Percentiles rank a stretch among this genome's conserved stretches.
Conservation (phyloP, 2,113 vertebrate genomes). For the Caracal caracal region DNA sequence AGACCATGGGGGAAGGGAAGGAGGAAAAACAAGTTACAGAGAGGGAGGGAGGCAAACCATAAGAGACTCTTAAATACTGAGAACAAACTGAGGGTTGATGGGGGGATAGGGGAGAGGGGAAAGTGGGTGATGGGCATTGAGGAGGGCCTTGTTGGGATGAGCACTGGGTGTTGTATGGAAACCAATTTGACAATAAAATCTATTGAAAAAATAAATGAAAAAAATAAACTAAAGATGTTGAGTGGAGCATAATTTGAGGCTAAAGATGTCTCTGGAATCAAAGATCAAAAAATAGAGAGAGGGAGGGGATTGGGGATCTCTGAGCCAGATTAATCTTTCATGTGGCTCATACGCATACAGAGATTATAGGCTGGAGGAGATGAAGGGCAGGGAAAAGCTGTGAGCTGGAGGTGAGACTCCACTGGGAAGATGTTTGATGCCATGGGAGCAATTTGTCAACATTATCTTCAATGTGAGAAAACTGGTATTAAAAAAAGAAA, state of each 20-base stretch:
- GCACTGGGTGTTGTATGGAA: too few species aligned
- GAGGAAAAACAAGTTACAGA: too few species aligned
- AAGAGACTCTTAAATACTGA: too few species aligned
- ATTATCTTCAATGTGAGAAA: neutral
- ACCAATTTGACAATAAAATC: too few species aligned
- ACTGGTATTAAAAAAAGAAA: neutral
- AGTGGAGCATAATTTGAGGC: neutral
- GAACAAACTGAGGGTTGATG: too few species aligned
- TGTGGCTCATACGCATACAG: neutral
- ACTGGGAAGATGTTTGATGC: neutral
- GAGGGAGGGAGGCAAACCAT: too few species aligned
- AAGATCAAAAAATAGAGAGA: neutral
- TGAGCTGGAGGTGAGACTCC: neutral
- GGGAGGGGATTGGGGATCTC: neutral
- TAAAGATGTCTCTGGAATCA: neutral
- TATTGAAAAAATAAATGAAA: too few species aligned
- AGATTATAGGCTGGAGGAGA: neutral
- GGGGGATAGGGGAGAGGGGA: too few species aligned
- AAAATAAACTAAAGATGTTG: neutral
- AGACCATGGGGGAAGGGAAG: too few species aligned
- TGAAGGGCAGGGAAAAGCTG: neutral
- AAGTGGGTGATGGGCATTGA: too few species aligned
- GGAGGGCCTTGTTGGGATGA: too few species aligned
- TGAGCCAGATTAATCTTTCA: neutral
- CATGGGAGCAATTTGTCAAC: neutral